These are phyloP conservation scores for Parnassius mnemosyne DNA, from an alignment of 2,888 invertebrate genomes.

Conservation along the genomic window DNA sequence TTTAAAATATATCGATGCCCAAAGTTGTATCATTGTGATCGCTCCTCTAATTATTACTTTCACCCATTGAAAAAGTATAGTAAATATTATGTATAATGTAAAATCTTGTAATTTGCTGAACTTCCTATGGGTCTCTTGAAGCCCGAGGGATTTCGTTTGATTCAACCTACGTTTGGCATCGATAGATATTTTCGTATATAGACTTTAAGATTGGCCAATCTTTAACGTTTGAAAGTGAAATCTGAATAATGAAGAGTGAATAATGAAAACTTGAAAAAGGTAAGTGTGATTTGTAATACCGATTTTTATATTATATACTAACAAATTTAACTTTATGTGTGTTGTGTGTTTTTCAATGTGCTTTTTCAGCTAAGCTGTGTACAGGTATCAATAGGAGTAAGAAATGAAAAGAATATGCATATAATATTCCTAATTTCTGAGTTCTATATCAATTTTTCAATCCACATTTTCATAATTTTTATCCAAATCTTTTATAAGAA, in stretches of 20 bases:
- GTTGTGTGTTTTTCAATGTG: conserved; percentile 67
- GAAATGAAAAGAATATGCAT: neutral
- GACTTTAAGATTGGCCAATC: conserved; percentile 73
- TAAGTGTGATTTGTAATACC: conserved; percentile 53
- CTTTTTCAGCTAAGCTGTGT: conserved; percentile 60
- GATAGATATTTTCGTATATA: conserved; percentile 47
- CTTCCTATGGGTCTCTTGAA: conserved; percentile 49
- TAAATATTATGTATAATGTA: conserved; percentile 64
- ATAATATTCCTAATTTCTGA: too few relatives aligned
- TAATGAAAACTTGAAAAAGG: conserved; percentile 47
- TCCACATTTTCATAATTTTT: too few relatives aligned
- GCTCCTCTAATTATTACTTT: conserved; percentile 59
- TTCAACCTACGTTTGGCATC: conserved; percentile 67
- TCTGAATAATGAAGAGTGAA: conserved; percentile 39
- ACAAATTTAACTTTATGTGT: conserved; percentile 48
- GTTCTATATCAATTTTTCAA: too few relatives aligned
- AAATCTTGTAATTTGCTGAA: conserved; percentile 61
- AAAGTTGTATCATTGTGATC: conserved; percentile 55
- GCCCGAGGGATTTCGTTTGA: conserved; percentile 34
- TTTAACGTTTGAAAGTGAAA: conserved; percentile 47
- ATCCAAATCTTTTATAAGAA: too few relatives aligned
- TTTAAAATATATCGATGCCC: conserved; percentile 62
- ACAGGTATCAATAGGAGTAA: conserved; percentile 70
- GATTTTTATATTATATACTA: conserved; percentile 48
- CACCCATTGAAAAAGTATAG: conserved; percentile 54